A percentile compares a stretch with the other conserved stretches of the same genome.
These are phyloP conservation scores for Lepidonotus clava DNA, from an alignment of 2,888 invertebrate genomes.

Conservation along the genomic window DNA sequence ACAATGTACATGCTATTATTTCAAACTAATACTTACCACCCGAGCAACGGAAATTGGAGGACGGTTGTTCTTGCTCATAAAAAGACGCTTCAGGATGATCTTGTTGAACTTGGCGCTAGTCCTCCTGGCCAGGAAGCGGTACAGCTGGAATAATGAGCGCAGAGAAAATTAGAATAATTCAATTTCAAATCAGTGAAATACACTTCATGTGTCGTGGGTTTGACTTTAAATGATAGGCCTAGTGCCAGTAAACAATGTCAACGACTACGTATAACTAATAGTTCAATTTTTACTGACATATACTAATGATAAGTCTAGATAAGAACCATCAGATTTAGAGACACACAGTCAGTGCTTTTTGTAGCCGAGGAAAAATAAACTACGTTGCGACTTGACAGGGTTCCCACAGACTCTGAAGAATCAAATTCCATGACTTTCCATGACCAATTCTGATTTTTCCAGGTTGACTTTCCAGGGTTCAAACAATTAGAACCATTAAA, in stretches of 20 bases:
- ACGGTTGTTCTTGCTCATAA: conserved; percentile 97
- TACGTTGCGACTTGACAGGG: too few species aligned
- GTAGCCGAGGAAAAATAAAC: too few species aligned
- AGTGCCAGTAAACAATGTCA: too few species aligned
- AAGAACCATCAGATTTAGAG: too few species aligned
- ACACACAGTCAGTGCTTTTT: too few species aligned
- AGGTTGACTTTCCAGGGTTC: too few species aligned
- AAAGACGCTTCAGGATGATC: conserved; percentile 94
- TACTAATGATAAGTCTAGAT: background rate
- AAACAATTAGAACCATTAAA: too few species aligned
- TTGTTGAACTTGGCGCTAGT: conserved; percentile 98
- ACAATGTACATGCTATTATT: too few species aligned
- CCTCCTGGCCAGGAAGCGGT: conserved; percentile 97
- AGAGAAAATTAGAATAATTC: background rate
- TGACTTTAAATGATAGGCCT: background rate
- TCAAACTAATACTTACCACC: conserved; percentile 82
- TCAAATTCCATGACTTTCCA: too few species aligned
- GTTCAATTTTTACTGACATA: background rate
- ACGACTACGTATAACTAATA: too few species aligned
- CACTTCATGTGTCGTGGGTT: background rate
- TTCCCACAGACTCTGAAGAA: too few species aligned
- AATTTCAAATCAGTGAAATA: background rate
- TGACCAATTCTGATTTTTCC: too few species aligned
- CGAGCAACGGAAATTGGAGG: conserved; percentile 96
- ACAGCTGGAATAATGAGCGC: conserved; percentile 84